Percentiles rank a stretch among this genome's conserved stretches.
Conservation (phyloP, 2,888 invertebrate genomes). For the Agrochola litura region DNA sequence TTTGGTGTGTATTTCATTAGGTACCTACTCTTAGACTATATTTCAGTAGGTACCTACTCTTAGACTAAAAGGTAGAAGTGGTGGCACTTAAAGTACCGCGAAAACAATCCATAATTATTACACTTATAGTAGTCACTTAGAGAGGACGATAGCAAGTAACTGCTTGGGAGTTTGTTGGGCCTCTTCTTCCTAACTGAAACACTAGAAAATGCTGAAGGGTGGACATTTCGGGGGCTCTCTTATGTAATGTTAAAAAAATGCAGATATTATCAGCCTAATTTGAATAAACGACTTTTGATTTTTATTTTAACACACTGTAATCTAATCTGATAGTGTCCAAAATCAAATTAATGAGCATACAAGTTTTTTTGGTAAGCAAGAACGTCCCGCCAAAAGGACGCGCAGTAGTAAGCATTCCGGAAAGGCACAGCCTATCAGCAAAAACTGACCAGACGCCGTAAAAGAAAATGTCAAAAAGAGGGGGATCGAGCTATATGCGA, state of each 20-base stretch:
- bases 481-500: not conserved
- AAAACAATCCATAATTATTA: not conserved
- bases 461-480: not conserved
- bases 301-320: not conserved
- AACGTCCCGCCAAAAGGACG: too few species aligned
- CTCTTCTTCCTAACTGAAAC: not conserved
- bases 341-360: not conserved
- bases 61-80: not conserved
- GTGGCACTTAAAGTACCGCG: not conserved
- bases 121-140: not conserved
- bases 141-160: not conserved
- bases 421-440: not conserved
- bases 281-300: not conserved
- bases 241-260: not conserved
- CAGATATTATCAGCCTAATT: too few species aligned
- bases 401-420: too few species aligned
- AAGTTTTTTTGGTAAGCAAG: not conserved
- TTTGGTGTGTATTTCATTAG: not conserved
- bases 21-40: not conserved
- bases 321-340: not conserved
- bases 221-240: not conserved
- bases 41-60: not conserved
- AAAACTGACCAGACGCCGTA: not conserved
- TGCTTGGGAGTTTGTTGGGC: not conserved
- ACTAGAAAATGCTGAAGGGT: not conserved